Base-by-base conservation (phyloP, 1,140 invertebrate genomes). In the Drosophila obscura region DNA sequence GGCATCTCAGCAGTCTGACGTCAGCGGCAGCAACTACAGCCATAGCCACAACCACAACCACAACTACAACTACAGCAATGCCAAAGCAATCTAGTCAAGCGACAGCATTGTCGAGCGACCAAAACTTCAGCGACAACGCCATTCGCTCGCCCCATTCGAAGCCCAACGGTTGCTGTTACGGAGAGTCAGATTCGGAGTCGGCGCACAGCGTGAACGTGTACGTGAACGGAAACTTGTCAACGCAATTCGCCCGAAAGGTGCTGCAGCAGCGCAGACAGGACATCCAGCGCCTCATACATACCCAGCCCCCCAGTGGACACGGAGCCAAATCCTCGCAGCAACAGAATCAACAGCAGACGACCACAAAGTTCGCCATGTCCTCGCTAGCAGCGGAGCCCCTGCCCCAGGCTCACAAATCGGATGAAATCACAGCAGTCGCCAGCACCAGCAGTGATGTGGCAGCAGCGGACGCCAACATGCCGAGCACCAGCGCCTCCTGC, bases 341-440 rank as follows among this genome's bases (percentile, higher is more conserved):
- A 19, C 80, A 80, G 11, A 76, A 84, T 22, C 77, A 67, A 35
- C 81, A 75, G 51, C 81, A 79, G 45, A 71, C 66, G 44, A 73
- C 79, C 26, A 88, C 76, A 31, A 87, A 87, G 73, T 91, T 88
- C 51, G 76, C 89, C 59, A 91, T 91, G 90, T 91, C 90, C 48
- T 91, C 90, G 24, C 51, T 91, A 62, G 90, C 90, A 57, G 90
- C 90, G 11, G 90, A 91, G 63, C 90, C 90, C 0, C 61, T 91
- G 4, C 35, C 35, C 3, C 76, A 88, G 50, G 60, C 77, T 19
- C 61, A 62, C 41, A 78, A 82, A 51, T 41, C 58, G 2, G 79
- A 79, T 16, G 73, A 82, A 74, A 67, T 71, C 57, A 49, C 62
- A 35, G 53, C 67, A 24, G 56, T 64, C 31, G 72, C 56, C 56